Evolutionary conservation across 2,888 invertebrate species (phyloP).

Genomic region (Entomobrya proxima): DNA sequence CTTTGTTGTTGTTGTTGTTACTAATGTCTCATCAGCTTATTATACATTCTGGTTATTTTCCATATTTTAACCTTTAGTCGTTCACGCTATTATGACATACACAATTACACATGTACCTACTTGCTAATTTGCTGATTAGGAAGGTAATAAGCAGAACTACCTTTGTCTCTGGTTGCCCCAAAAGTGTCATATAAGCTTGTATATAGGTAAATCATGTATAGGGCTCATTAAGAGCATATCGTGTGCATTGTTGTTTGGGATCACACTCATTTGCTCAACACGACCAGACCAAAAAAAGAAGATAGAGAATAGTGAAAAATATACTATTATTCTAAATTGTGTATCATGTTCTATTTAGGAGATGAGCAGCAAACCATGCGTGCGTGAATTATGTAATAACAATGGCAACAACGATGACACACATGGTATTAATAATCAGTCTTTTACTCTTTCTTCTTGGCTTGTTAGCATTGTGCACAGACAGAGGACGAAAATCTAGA

Average conservation of each 20-base stretch:
- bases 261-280: constrained; percentile 47
- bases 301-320: no score
- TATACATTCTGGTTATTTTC: neutral
- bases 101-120: neutral
- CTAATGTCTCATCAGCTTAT: no score
- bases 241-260: constrained; percentile 21
- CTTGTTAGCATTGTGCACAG: neutral
- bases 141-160: no score
- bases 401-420: constrained; percentile 33
- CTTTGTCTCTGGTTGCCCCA: neutral
- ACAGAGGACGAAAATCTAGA: no score
- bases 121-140: neutral
- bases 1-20: no score
- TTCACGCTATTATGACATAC: neutral
- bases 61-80: constrained; percentile 4
- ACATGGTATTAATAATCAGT: constrained; percentile 43
- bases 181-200: no score
- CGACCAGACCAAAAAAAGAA: no score
- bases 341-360: constrained; percentile 34
- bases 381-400: neutral
- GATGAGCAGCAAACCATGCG: neutral
- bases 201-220: neutral
- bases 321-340: no score
- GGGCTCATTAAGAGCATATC: neutral
- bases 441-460: neutral